Evolutionary conservation across 2,113 vertebrate genomes (phyloP), one percentile per base, ranked within the genome.

Genomic region (Sorex araneus): DNA sequence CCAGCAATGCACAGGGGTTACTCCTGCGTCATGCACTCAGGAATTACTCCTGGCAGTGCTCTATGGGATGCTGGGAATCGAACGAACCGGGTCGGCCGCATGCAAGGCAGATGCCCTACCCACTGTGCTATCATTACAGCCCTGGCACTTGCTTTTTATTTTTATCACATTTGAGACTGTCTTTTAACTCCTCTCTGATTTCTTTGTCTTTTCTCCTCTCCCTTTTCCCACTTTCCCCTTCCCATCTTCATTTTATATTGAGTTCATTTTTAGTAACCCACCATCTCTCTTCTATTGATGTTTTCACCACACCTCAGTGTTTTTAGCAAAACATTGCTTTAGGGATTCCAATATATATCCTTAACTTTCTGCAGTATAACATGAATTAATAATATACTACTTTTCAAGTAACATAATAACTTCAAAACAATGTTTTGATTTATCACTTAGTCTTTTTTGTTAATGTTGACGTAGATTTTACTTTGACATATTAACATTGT

Each of bases 161-260:
- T 50, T 50, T 50, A 10, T 50, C 13, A 9, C 9, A 9, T 50
- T 50, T 50, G 47, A 50, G 47, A 50, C 23, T 87, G 8, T 13
- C 12, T 83, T 83, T 78, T 86, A 77, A 88, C 91, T 71, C 12
- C 30, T 28, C 36, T 66, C 27, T 89, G 8, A 63, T 60, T 69
- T 85, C 11, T 75, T 27, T 69, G 67, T 76, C 66, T 70, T 43
- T 74, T 73, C 54, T 21, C 19, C 40, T 4, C 28, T 66, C n/a
- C 36, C 18, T 3, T 28, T 15, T 50, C 34, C 23, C 36, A 10
- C 3, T 15, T 15, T 34, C 34, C 23, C 3, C 43, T 84, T 69
- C 34, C 47, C 21, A 50, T 66, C 21, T 32, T 92, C 23, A 60
- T 75, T 92, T 87, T 87, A 34, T 11, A 57, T 57, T 57, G 60